Base-by-base conservation (phyloP, 1,140 invertebrate species). In the Lanistes nyassanus region DNA sequence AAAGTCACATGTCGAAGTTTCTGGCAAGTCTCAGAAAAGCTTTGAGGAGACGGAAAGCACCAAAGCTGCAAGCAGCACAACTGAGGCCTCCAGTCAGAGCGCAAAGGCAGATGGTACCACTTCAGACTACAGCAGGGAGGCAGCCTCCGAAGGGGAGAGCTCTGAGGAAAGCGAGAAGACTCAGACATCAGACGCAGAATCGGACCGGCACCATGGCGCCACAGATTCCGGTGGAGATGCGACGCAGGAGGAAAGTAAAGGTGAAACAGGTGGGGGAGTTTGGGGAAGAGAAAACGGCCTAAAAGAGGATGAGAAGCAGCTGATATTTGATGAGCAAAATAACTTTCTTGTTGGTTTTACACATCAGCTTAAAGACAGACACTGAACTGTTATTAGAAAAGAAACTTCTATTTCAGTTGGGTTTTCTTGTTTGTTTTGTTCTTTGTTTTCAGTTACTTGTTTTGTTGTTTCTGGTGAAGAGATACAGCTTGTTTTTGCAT, bases 141-240 rank as follows among this genome's bases (percentile, higher is more conserved):
- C 77, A 26, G 77, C 76, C 29, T 84, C 84, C 2, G 86, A 87
- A 66, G 75, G 82, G 7, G 85, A 87, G 62, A 85, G 83, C 77
- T 81, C 80, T 58, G 85, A 87, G 42, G 86, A 87, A 42, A 87
- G 83, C 58, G 86, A 86, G 68, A 87, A 85, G 75, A 83, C 81
- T 16, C 86, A 84, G 78, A 87, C 85, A 21, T 86, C 83, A n/a
- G 86, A 87, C 66, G 81, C 82, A 64, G 82, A 82, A 34, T 79
- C 77, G 3, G 81, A 82, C 29, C 77, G 78, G 31, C 77, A 82
- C 29, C 72, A 73, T 9, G 76, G 64, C 34, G 76, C 75, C 23
- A 80, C 79, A 26, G 85, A 85, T 39, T 84, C 83, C 29, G 77
- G 70, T 23, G 80, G 80, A 21, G 80, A 79, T 60, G 75, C 75